Evolutionary conservation across 2,113 vertebrate genomes (phyloP), one percentile per base, ranked within the genome.

Genomic region (Dinomys branickii): DNA sequence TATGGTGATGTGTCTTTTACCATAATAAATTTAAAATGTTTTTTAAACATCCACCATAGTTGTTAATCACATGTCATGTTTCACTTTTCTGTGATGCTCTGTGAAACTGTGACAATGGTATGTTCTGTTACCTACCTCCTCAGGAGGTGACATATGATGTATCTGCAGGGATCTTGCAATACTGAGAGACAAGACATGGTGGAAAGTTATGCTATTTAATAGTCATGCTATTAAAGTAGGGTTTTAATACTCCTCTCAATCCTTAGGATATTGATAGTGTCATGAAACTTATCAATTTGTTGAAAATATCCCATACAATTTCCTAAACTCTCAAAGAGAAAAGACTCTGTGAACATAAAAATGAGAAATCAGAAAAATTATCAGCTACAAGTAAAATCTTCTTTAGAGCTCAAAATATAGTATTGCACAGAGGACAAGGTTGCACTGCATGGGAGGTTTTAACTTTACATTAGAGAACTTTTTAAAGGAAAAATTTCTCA

Each of bases 401-500:
- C 30, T 71, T 90, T 92, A 50, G 44, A 24, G 11, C 61, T 50
- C 84, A 67, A n/a, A 86, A 67, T 50, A 33, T 52, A 33, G 11
- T n/a, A 86, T 69, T 67, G 19, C 6, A 69, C 63, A 86, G 19
- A 86, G 7, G 44, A 69, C 33, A 67, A 86, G 13, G 3, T 26
- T 90, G 47, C n/a, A 12, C 12, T 92, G 82, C 59, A 30, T 24
- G 19, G 63, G 59, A 13, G 26, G 59, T 9, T 65, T 78, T 71
- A 59, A 47, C n/a, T 90, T 61, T 91, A 78, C n/a, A 71, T 9
- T 16, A 65, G 50, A 54, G 30, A 67, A 5, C 19, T 78, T 88
- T 92, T 41, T 73, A 63, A 90, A 88, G 69, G 20, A 91, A 85
- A 89, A 30, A 85, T 50, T 84, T 93, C 63, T 92, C 38, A 30